Evolutionary conservation across 2,888 invertebrate genomes (phyloP).

Genomic region (Gastrophysa polygoni): DNA sequence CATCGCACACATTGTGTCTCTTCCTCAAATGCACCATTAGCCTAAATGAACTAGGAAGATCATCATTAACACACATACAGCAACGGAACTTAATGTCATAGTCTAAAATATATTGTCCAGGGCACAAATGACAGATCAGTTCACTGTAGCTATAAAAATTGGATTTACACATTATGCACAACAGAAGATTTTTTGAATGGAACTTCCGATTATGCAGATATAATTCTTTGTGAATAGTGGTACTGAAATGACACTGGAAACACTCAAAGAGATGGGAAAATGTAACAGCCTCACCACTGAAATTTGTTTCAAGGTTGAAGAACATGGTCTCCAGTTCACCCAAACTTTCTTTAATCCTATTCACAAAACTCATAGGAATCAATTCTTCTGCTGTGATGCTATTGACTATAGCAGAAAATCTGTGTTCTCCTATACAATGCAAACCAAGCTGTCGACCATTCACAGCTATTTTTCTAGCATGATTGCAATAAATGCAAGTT

Average conservation of each 20-base stretch:
- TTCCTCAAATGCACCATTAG: conserved; percentile 88
- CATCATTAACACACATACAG: conserved; percentile 78
- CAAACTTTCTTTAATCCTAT: conserved; percentile 67
- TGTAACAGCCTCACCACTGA: conserved; percentile 63
- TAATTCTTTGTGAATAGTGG: conserved; percentile 80
- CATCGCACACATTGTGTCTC: conserved; percentile 84
- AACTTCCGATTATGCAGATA: conserved; percentile 86
- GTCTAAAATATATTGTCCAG: conserved; percentile 71
- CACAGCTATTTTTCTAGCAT: conserved; percentile 83
- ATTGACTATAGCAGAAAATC: conserved; percentile 78
- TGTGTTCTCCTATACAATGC: conserved; percentile 80
- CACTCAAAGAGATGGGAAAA: conserved; percentile 80
- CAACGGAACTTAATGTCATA: conserved; percentile 78
- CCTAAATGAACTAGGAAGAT: conserved; percentile 84
- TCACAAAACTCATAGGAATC: conserved; percentile 72
- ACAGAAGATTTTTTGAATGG: conserved; percentile 81
- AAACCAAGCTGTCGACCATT: conserved; percentile 81
- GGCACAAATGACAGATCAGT: conserved; percentile 84
- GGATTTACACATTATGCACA: conserved; percentile 87
- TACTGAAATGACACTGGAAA: conserved; percentile 83
- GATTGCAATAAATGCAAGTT: conserved; percentile 83
- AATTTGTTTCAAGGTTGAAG: conserved; percentile 76
- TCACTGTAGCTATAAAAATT: conserved; percentile 89
- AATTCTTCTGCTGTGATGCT: conserved; percentile 79
- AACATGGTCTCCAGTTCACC: conserved; percentile 67